Base-by-base conservation (phyloP, 2,113 vertebrate genomes). In the Pungitius pungitius region DNA sequence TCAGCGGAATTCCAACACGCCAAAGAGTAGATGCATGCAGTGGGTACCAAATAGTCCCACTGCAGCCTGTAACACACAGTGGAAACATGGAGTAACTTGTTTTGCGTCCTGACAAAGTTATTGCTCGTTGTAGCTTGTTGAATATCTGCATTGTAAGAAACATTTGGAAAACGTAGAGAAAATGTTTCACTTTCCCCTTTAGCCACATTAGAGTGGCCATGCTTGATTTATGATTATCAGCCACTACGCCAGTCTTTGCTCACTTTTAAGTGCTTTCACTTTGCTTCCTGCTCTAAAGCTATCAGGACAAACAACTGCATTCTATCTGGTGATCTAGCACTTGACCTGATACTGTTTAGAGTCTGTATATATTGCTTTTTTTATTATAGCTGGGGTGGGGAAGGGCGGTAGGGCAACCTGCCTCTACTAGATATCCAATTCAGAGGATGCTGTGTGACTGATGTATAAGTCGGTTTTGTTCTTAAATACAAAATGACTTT, bases 351-450 rank as follows among this genome's bases (percentile, higher is more conserved):
- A 58, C 4, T 0, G 49, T 24, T 73, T 30, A 42, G 51, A 26
- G 33, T 67, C 18, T 2, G 79, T n/a, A 27, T 39, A 60, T 37
- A 39, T 45, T 57, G 2, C 47, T 66, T 8, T n/a, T 51, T 15
- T 30, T 42, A 51, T 69, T 7, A 43, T 13, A 56, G 24, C 30
- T 51, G 37, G 20, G 55, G 56, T 35, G 4, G 5, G 33, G 33
- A 8, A 7, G 33, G 33, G 4, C 33, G 30, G 30, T 56, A 83
- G 75, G 77, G 81, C 80, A 87, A 75, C 27, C 79, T 77, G 35
- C 45, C 18, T 63, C 24, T 57, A 27, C 24, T 40, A 52, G 47
- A 73, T 65, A 70, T 85, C 83, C 68, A 9, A 22, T 61, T 78
- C 80, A 49, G 75, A 70, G 20, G 20, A 35, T 68, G 58, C 55